Percentiles rank a stretch among this genome's conserved stretches.
Evolutionary conservation across 2,888 invertebrate species (phyloP).

Genomic region (Lymantria dispar): DNA sequence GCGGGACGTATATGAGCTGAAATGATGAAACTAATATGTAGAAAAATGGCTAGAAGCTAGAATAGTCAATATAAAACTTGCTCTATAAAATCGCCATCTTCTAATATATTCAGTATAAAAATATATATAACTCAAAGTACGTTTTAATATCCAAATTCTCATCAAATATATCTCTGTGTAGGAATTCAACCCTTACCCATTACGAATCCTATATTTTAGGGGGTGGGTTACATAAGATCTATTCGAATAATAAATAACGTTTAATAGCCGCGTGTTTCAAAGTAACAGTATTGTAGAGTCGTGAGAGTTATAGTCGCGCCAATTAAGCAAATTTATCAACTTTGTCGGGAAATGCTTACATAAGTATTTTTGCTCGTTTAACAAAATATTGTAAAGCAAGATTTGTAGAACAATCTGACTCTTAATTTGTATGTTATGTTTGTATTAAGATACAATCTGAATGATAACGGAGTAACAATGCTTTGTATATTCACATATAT

Average conservation of each 20-base stretch:
- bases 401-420: no score
- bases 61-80: neutral
- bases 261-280: neutral
- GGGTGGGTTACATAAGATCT: neutral
- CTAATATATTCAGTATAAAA: no score
- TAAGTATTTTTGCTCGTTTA: conserved; percentile 18
- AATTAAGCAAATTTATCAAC: conserved; percentile 36
- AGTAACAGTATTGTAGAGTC: neutral
- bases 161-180: neutral
- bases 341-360: conserved; percentile 11
- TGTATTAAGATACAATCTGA: no score
- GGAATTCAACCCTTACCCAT: neutral
- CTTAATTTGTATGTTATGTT: no score
- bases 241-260: conserved; percentile 1
- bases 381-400: conserved; percentile 11
- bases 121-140: neutral
- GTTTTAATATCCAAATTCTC: neutral
- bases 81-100: no score
- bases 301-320: conserved; percentile 5
- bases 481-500: no score
- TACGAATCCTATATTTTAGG: neutral
- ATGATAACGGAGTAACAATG: no score
- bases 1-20: no score
- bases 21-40: no score
- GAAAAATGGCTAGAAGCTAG: no score